Base-by-base conservation (phyloP, 2,797 vertebrate genomes). In the Lepilemur septentrionalis region DNA sequence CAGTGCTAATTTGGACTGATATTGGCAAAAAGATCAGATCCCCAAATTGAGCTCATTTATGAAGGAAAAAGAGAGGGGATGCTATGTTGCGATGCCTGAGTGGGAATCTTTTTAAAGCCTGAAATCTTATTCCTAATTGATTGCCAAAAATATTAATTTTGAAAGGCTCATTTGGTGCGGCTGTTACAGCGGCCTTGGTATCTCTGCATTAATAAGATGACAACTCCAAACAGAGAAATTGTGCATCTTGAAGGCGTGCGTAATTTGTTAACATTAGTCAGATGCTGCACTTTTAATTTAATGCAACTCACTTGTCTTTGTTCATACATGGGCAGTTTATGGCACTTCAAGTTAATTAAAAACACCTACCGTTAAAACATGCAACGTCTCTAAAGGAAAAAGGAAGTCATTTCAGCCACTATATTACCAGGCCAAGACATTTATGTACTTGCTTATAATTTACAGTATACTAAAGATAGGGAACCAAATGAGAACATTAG, bases 211-310 rank as follows among this genome's bases (percentile, higher is more conserved):
- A 98, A 97, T 97, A 98, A 97, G 96, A 93, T 98, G 97, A 98
- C 95, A 97, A 72, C 28, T 38, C 95, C 95, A 94, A 96, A 96
- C 94, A 96, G 92, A 96, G 92, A 97, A 98, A 95, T 89, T 81
- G 91, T 97, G 79, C 96, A 50, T 98, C 95, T 94, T 90, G 89
- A 98, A 98, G 93, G 96, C 96, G 85, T 92, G 93, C 93, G 97
- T 98, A 98, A 98, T 99, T 98, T 99, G 98, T 99, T 98, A 98
- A 93, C 97, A 98, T 98, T 98, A 98, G 90, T 97, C 96, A 97
- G 91, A 96, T 97, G 92, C 95, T 90, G 83, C 97, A 96, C 98
- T 98, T 98, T 92, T 98, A 98, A 98, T 98, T 98, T 98, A 98
- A 96, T 97, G 98, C 95, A 96, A 84, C 97, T 97, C 78, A 85